Percentiles rank a stretch among this genome's conserved stretches.
Conservation (phyloP, 2,888 invertebrate species). For the Chrysina gloriosa region DNA sequence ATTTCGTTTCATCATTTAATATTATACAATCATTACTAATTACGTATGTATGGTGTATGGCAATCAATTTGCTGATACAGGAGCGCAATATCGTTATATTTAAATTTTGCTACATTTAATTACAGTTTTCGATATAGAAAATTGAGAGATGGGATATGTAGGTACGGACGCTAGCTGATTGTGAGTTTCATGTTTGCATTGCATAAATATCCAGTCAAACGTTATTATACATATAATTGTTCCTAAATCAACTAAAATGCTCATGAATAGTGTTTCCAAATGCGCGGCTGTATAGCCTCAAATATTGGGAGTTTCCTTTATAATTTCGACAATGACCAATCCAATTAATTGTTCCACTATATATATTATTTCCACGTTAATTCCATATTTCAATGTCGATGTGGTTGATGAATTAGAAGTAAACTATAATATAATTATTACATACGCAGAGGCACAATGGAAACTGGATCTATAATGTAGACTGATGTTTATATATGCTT, state of each 20-base stretch:
- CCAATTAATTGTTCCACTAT: constrained; percentile 39
- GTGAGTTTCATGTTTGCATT: constrained; percentile 40
- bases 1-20: constrained; percentile 27
- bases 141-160: constrained; percentile 6
- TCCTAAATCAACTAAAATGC: constrained; percentile 41
- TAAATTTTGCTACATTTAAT: constrained; percentile 42
- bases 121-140: constrained; percentile 25
- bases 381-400: constrained; percentile 24
- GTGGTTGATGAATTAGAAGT: neutral
- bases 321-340: constrained; percentile 36
- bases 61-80: constrained; percentile 29
- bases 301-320: constrained; percentile 14
- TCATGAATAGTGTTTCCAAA: constrained; percentile 34
- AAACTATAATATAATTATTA: constrained; percentile 12
- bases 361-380: constrained; percentile 35
- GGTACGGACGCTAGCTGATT: constrained; percentile 23
- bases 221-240: constrained; percentile 43
- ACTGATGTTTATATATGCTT: no score
- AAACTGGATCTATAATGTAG: no score
- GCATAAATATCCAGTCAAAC: constrained; percentile 38
- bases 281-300: constrained; percentile 1
- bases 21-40: constrained; percentile 40
- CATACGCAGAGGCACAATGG: neutral
- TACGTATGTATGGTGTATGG: constrained; percentile 3
- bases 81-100: constrained; percentile 31